A percentile compares a stretch with the other conserved stretches of the same genome.
These are phyloP conservation scores for Aethina tumida DNA, from an alignment of 1,140 invertebrate genomes.

Conservation along the genomic window DNA sequence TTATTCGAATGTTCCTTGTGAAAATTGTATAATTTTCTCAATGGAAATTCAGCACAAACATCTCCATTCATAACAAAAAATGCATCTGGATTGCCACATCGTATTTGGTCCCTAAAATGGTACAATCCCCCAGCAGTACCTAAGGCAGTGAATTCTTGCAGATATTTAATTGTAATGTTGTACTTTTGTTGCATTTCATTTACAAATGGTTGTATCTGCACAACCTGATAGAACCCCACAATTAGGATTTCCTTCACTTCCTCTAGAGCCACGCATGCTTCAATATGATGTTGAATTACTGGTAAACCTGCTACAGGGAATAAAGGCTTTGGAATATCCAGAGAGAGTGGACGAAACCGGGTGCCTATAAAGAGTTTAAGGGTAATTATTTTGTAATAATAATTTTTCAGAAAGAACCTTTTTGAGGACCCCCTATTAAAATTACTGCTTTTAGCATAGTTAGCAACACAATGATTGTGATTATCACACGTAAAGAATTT, in stretches of 20 bases:
- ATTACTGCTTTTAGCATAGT: slow-evolving; percentile 65
- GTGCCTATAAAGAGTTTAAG: slow-evolving; percentile 59
- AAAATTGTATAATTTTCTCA: slow-evolving; percentile 77
- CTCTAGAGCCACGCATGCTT: slow-evolving; percentile 74
- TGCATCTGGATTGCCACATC: slow-evolving; percentile 74
- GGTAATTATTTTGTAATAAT: not conserved
- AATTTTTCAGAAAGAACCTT: slow-evolving; percentile 42
- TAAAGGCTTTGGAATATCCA: slow-evolving; percentile 93
- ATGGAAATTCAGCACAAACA: slow-evolving; percentile 93
- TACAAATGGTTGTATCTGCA: slow-evolving; percentile 77
- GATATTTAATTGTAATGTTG: slow-evolving; percentile 76
- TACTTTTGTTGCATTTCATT: slow-evolving; percentile 74
- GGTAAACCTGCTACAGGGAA: slow-evolving; percentile 94
- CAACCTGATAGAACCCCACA: slow-evolving; percentile 82
- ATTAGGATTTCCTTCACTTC: slow-evolving; percentile 85
- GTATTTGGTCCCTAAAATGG: slow-evolving; percentile 94
- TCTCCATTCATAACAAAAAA: slow-evolving; percentile 98
- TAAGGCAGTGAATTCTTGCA: slow-evolving; percentile 90
- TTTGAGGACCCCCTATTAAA: slow-evolving; percentile 64
- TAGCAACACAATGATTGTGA: too few relatives aligned
- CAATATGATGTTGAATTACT: slow-evolving; percentile 94
- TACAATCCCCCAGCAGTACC: slow-evolving; percentile 97
- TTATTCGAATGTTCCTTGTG: slow-evolving; percentile 44
- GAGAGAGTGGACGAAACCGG: slow-evolving; percentile 88
- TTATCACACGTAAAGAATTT: too few relatives aligned